These are phyloP conservation scores for Karalla daura DNA, from an alignment of 2,797 vertebrate genomes.

Conservation along the genomic window DNA sequence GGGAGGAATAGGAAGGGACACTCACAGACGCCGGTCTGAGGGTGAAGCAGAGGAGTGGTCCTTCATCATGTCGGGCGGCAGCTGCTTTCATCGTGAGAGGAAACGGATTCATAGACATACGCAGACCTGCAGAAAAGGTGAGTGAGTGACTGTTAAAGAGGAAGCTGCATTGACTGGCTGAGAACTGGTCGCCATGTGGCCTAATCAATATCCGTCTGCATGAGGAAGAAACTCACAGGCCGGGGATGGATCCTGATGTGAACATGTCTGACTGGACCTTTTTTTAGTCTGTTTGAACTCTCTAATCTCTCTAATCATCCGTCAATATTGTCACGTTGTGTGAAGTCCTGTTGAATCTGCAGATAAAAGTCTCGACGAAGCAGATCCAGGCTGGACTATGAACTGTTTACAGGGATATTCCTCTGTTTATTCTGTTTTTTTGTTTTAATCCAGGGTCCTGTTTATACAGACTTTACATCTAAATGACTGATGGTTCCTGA, in stretches of 20 bases:
- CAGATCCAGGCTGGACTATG: background rate
- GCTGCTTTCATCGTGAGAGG: slow-evolving; percentile 23
- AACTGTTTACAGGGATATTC: background rate
- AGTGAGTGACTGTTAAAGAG: no score
- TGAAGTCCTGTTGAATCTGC: background rate
- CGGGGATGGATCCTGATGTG: slow-evolving; percentile 4
- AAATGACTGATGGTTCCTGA: no score
- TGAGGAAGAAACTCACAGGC: background rate
- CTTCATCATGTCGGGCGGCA: slow-evolving; percentile 26
- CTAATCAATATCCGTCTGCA: slow-evolving; percentile 19
- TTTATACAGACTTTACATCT: no score
- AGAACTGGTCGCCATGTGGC: background rate
- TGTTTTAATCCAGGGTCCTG: no score
- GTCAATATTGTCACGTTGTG: background rate
- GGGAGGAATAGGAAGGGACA: slow-evolving; percentile 2
- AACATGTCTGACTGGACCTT: slow-evolving; percentile 20
- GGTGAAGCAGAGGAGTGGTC: background rate
- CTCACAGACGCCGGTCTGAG: slow-evolving; percentile 7
- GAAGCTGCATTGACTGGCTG: no score
- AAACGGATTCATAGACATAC: slow-evolving; percentile 14
- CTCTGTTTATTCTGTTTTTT: no score
- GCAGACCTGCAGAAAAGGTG: slow-evolving; percentile 44
- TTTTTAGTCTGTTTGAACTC: slow-evolving; percentile 1
- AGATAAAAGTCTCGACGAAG: background rate
- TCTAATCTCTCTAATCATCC: no score